Percentiles rank a stretch among this genome's conserved stretches.
Conservation (phyloP, 2,888 invertebrate species). For the Meta bourneti region DNA sequence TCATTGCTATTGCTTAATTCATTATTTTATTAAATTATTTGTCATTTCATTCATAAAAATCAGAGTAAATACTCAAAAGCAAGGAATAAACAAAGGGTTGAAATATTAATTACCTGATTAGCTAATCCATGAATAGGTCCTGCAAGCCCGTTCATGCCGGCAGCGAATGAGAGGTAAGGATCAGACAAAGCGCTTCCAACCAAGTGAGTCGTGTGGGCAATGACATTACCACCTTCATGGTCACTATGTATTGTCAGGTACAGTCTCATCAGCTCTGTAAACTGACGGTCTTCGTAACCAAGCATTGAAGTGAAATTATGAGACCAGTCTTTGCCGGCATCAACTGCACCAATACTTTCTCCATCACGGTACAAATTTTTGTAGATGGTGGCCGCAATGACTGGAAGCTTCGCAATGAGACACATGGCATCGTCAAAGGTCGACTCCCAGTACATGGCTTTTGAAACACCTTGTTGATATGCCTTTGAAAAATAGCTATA, state of each 20-base stretch:
- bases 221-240: conserved; percentile 97
- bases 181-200: conserved; percentile 96
- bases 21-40: too few species aligned
- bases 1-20: too few species aligned
- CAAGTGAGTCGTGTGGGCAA: conserved; percentile 95
- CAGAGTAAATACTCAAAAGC: too few species aligned
- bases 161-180: conserved; percentile 95
- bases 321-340: too few species aligned
- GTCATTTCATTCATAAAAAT: too few species aligned
- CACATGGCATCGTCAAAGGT: conserved; percentile 18
- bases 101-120: conserved; percentile 90
- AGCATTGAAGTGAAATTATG: too few species aligned
- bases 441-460: conserved; percentile 93
- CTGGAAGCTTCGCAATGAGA: background rate
- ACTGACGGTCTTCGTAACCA: too few species aligned
- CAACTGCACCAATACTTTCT: too few species aligned
- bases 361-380: too few species aligned
- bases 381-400: background rate
- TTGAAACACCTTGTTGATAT: conserved; percentile 92
- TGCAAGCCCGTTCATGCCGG: conserved; percentile 95
- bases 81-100: too few species aligned
- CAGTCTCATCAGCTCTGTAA: too few species aligned
- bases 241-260: conserved; percentile 87
- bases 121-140: conserved; percentile 97
- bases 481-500: conserved; percentile 96